Evolutionary conservation across 2,888 invertebrate species (phyloP).

Genomic region (Urechis unicinctus): DNA sequence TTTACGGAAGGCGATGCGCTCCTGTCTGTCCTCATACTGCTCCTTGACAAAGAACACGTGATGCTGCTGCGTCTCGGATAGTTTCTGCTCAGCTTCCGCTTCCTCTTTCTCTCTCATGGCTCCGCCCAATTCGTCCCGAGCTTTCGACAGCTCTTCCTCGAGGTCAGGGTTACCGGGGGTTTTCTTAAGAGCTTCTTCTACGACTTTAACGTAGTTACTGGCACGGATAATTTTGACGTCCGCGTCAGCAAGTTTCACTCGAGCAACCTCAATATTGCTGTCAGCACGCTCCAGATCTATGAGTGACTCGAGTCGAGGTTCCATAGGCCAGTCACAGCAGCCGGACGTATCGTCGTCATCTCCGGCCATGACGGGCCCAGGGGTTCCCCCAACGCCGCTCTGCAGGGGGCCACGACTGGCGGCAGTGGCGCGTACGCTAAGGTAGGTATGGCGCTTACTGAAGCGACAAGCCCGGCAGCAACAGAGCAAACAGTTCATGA

Average conservation of each 20-base stretch:
- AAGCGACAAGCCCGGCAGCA: constrained; percentile 12
- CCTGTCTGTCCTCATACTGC: constrained; percentile 24
- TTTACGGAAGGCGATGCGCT: constrained; percentile 22
- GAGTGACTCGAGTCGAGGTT: constrained; percentile 17
- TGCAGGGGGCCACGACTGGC: constrained; percentile 9
- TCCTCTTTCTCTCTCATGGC: constrained; percentile 23
- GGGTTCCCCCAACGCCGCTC: neutral
- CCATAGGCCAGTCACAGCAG: constrained; percentile 15
- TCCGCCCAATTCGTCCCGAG: constrained; percentile 20
- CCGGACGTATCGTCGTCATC: constrained; percentile 10
- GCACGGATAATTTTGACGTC: constrained; percentile 23
- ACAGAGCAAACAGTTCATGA: constrained; percentile 8
- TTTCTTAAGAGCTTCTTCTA: constrained; percentile 26
- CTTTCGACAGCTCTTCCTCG: constrained; percentile 23
- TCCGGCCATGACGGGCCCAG: neutral
- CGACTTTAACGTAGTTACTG: constrained; percentile 23
- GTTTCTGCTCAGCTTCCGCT: constrained; percentile 24
- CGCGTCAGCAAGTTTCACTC: constrained; percentile 24
- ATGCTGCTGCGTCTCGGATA: constrained; percentile 24
- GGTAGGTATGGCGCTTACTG: constrained; percentile 13
- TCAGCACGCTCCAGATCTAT: constrained; percentile 24
- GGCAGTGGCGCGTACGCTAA: constrained; percentile 14
- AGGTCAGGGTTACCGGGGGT: constrained; percentile 22
- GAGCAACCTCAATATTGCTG: constrained; percentile 24
- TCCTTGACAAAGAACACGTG: constrained; percentile 27